Percentiles rank a stretch among this genome's conserved stretches.
These are phyloP conservation scores for Pollenia angustigena DNA, from an alignment of 2,888 invertebrate genomes.

Conservation along the genomic window DNA sequence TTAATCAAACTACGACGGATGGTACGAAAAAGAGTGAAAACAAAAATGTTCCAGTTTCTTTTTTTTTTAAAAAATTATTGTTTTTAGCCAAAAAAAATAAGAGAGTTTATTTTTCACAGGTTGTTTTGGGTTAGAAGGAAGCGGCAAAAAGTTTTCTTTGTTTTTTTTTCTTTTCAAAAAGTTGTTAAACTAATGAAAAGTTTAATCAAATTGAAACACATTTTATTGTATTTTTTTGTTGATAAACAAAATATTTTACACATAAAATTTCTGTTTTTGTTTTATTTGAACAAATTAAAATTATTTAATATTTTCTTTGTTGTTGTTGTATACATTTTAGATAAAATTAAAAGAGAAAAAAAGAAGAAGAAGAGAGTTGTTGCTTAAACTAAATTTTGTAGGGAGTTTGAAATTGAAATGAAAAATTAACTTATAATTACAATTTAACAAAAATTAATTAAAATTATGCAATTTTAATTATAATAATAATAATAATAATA, in stretches of 20 bases:
- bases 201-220: constrained; percentile 53
- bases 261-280: constrained; percentile 42
- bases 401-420: background rate
- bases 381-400: constrained; percentile 12
- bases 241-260: constrained; percentile 62
- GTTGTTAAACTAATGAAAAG: no score
- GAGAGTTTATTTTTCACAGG: no score
- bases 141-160: no score
- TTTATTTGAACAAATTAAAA: constrained; percentile 61
- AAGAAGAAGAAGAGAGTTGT: constrained; percentile 38
- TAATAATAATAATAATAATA: constrained; percentile 46
- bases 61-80: no score
- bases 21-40: background rate
- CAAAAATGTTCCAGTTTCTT: no score
- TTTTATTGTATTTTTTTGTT: constrained; percentile 32
- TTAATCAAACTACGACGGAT: no score
- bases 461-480: constrained; percentile 56
- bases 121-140: no score
- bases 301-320: constrained; percentile 26
- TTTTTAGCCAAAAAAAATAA: no score
- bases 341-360: background rate
- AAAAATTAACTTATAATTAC: constrained; percentile 58
- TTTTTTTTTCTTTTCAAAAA: no score
- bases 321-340: background rate
- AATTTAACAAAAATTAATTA: constrained; percentile 61